A percentile compares a stretch with the other conserved stretches of the same genome.
Conservation (phyloP, 2,113 vertebrate species). For the Laterallus jamaicensis region DNA sequence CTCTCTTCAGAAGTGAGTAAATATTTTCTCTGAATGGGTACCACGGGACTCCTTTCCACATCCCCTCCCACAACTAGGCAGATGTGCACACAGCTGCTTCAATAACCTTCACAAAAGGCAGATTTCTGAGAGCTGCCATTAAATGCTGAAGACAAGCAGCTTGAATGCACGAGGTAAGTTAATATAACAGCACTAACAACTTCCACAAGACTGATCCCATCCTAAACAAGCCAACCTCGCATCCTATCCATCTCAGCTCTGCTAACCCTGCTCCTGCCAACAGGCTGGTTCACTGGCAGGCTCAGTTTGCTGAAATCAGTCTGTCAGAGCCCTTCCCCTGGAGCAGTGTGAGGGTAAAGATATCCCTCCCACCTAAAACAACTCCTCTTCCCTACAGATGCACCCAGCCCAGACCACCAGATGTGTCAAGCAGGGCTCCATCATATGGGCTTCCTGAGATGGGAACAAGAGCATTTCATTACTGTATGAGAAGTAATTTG, state of each 20-base stretch:
- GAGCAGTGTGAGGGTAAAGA: neutral
- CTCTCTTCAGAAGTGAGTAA: neutral
- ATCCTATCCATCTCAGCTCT: neutral
- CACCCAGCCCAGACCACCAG: neutral
- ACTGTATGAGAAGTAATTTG: neutral
- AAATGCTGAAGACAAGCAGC: neutral
- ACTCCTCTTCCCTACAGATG: neutral
- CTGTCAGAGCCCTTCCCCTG: neutral
- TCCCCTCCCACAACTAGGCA: neutral
- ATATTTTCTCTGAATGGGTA: neutral
- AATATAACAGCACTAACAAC: neutral
- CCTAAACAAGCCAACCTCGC: neutral
- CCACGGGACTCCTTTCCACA: neutral
- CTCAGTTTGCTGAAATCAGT: neutral
- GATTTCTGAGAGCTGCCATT: neutral
- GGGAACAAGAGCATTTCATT: constrained; percentile 33
- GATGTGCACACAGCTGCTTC: constrained; percentile 9
- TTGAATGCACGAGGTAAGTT: neutral
- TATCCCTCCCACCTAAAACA: neutral
- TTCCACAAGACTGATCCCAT: neutral
- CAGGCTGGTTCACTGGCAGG: neutral
- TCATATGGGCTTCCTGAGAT: neutral
- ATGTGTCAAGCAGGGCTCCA: neutral
- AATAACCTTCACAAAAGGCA: neutral
- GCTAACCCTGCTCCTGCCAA: neutral